A percentile compares a stretch with the other conserved stretches of the same genome.
Conservation (phyloP, 2,113 vertebrate genomes). For the Oreocharis arfaki region DNA sequence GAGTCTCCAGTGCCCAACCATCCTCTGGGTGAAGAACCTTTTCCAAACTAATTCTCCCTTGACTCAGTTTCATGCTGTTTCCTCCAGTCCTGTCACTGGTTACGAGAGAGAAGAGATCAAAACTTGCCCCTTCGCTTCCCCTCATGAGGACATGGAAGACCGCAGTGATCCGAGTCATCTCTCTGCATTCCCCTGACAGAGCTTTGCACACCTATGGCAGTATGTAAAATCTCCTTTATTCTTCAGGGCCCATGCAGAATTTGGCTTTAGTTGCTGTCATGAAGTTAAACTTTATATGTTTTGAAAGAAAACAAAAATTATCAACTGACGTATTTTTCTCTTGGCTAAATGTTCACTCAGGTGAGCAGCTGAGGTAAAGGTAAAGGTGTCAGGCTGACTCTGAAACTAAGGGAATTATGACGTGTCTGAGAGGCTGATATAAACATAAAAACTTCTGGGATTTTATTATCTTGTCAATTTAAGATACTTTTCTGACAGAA, state of each 20-base stretch:
- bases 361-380: background rate
- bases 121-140: background rate
- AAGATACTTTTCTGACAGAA: background rate
- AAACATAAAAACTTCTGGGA: slow-evolving; percentile 1
- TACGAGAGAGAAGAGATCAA: background rate
- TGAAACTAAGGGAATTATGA: background rate
- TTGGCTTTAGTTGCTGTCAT: background rate
- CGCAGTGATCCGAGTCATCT: background rate
- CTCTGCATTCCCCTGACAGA: background rate
- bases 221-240: background rate
- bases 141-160: fast-evolving
- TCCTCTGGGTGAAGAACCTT: background rate
- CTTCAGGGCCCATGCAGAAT: background rate
- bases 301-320: background rate
- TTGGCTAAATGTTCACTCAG: background rate
- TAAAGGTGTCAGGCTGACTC: background rate
- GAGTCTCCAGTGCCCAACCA: background rate
- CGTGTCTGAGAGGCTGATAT: background rate
- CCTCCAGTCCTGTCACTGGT: background rate
- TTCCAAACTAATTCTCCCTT: background rate
- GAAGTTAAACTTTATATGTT: background rate
- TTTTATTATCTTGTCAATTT: slow-evolving; percentile 33
- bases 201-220: background rate
- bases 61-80: background rate
- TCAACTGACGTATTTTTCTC: background rate